Base-by-base conservation (phyloP, 2,113 vertebrate species). In the Pelecanus crispus region DNA sequence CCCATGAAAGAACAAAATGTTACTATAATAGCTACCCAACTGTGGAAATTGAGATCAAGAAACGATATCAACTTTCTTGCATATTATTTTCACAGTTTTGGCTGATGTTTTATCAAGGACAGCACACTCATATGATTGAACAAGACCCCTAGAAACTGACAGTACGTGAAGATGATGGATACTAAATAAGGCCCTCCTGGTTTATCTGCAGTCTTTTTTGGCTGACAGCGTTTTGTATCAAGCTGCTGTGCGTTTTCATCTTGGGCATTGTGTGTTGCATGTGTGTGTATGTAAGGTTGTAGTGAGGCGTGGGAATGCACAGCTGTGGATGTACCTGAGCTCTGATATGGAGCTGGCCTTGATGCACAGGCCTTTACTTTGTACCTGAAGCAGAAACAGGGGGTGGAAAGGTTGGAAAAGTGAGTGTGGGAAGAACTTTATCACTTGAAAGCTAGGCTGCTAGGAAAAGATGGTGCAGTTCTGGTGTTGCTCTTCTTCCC, bases 31-130 rank as follows among this genome's bases (percentile, higher is more conserved):
- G 70, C 66, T 84, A 53, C 52, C 75, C 74, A 90, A 82, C 83
- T 91, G 95, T 96, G 86, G 94, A 77, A 95, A 87, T 66, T 45
- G 80, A 77, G 91, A 94, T 96, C 86, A 95, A 84, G 91, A 84
- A 95, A 91, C 1, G 28, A 73, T 63, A 80, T 53, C 91, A 73
- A 38, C 86, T 87, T 65, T 11, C 70, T 88, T 84, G 86, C 79
- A 91, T 71, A 44, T 82, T 91, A 89, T 95, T 96, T 92, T 94
- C 89, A 92, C 89, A 94, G 86, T 87, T 97, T 92, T 93, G 63
- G 66, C 58, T 92, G 72, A 68, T 95, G 66, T 84, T 94, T 68
- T 94, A 89, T 95, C 81, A 32, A 94, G 89, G 94, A 96, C 89
- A 65, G 66, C 28, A 63, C 19, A 19, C 77, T 94, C 77, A 42